Evolutionary conservation across 2,888 invertebrate genomes (phyloP).

Genomic region (Pachydiplax longipennis): DNA sequence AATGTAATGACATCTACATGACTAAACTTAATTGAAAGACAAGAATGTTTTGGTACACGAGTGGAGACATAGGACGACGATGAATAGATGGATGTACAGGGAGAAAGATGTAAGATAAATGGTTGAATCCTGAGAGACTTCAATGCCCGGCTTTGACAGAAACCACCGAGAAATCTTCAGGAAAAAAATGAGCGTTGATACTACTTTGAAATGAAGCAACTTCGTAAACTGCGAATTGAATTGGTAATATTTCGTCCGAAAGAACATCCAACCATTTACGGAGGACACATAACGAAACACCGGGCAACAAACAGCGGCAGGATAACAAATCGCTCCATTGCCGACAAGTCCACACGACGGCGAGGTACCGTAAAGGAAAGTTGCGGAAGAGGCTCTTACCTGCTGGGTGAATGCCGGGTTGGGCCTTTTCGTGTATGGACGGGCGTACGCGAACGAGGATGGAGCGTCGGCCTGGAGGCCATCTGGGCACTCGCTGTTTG

Average conservation of each 20-base stretch:
- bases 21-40: no score
- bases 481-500: not conserved
- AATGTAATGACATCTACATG: no score
- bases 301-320: not conserved
- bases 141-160: no score
- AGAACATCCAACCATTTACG: constrained; percentile 76
- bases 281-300: constrained; percentile 53
- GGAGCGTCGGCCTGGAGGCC: not conserved
- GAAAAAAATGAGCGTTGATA: no score
- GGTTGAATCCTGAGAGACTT: no score
- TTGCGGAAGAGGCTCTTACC: constrained; percentile 57
- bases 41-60: no score
- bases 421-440: constrained; percentile 51
- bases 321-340: not conserved
- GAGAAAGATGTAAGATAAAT: no score
- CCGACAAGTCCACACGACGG: not conserved
- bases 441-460: not conserved
- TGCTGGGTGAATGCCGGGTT: constrained; percentile 68
- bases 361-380: not conserved
- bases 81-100: no score
- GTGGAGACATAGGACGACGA: no score
- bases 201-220: no score
- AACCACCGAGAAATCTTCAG: no score
- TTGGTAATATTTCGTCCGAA: constrained; percentile 74
- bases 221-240: constrained; percentile 49